Evolutionary conservation across 1,140 invertebrate species (phyloP), one percentile per base, ranked within the genome.

Genomic region (Anoplolepis gracilipes): DNA sequence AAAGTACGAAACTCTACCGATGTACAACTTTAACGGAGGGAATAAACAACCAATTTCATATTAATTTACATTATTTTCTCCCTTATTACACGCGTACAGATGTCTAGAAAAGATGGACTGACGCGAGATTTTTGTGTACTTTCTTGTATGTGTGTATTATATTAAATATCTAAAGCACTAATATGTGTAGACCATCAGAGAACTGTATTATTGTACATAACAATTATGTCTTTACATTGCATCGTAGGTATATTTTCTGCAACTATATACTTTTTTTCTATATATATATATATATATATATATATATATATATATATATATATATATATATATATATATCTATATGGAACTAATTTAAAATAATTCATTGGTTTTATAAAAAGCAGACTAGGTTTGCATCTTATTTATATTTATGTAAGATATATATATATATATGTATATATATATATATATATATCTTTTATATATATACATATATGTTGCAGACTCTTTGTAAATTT

Each of bases 21-120:
- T 84, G 84, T 88, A 87, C 85, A 89, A 89, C 49, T 86, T 89
- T 88, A 65, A 86, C 85, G 13, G 46, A 89, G 89, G 39, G 55
- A 90, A 90, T 89, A 90, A 88, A 90, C 88, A 89, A 89, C 61
- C 88, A 86, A 86, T 90, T 88, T 89, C 85, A 53, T 89, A 85
- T 76, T 79, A 87, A 3, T 57, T 30, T 28, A 22, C 1, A 22
- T 28, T 22, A n/a, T 46, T 75, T 55, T 30, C 13, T 64, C 67
- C 8, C 13, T 7, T 25, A 25, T 84, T 30, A 36, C 28, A 28
- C 6, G 0, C 6, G n/a, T n/a, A 11, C 42, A 25, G 11, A 73
- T 73, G 10, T 72, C 2, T 53, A 55, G 10, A 36, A 46, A 13
- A 46, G 3, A 46, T 16, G 42, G 13, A 16, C 3, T 46, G 3